Base-by-base conservation (phyloP, 2,797 vertebrate genomes). In the Enteromius thamalakanensis region DNA sequence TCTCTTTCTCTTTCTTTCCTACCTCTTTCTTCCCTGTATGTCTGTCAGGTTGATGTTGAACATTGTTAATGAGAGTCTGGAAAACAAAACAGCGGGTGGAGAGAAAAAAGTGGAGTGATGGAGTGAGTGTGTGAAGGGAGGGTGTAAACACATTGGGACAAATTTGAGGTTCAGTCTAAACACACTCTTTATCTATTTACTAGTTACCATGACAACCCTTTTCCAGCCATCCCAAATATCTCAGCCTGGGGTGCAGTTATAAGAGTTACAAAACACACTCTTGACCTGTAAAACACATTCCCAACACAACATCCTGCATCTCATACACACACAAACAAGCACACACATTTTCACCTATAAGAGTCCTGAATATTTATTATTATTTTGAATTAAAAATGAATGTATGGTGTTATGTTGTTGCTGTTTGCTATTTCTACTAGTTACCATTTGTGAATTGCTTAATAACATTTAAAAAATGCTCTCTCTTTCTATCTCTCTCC, bases 151-250 rank as follows among this genome's bases (percentile, higher is more conserved):
- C 74, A 70, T 62, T 37, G 21, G 74, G 75, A 60, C 47, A 45
- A 67, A 68, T 58, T 68, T 76, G 34, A 82, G 51, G 62, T 82
- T 76, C 37, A 82, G 72, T 82, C 64, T 83, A 83, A 78, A 78
- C 75, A 83, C 5, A 2, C 53, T 49, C 75, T 78, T 40, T 53
- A 78, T 78, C 51, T 78, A 70, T 83, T 83, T 83, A 83, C 81
- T 26, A 23, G 12, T 70, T 40, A 77, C 75, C 67, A 60, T 62
- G 82, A 60, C 51, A 70, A 71, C 75, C 21, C 6, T 21, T 58
- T 45, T 64, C 42, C 42, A 74, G 51, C 53, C 14, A 49, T 62
- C 65, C 12, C 67, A 78, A 62, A 78, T 77, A 83, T 60, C 51
- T 47, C 29, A 21, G 51, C 53, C 40, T 51, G 26, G 49, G 65